Percentiles rank a stretch among this genome's conserved stretches.
Conservation (phyloP, 2,888 invertebrate genomes). For the Lasioglossum malachurum region DNA sequence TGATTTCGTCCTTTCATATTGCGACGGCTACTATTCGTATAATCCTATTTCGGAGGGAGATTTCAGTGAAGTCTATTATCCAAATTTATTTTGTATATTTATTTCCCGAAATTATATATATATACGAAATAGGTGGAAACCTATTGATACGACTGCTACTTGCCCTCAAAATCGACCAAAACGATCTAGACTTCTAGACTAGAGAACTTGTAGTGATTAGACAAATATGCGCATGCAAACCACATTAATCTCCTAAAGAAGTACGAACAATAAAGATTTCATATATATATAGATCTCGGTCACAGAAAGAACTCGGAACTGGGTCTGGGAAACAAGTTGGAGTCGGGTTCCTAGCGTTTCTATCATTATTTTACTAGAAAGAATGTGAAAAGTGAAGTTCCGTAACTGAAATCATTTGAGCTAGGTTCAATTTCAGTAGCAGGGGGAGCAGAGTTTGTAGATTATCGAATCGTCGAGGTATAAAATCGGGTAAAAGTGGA, state of each 20-base stretch:
- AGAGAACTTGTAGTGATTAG: no score
- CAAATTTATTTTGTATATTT: no score
- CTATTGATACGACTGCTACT: no score
- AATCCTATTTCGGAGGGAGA: not conserved
- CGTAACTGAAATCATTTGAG: conserved; percentile 30
- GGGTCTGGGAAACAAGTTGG: not conserved
- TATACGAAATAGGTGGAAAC: no score
- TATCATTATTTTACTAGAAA: not conserved
- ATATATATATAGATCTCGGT: not conserved
- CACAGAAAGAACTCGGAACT: not conserved
- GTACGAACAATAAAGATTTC: not conserved
- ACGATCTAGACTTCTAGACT: no score
- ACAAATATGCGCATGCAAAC: no score
- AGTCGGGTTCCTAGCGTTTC: not conserved
- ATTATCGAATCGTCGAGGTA: conserved; percentile 22
- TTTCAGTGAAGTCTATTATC: no score
- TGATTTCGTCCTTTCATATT: not conserved
- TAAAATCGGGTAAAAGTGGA: conserved; percentile 1
- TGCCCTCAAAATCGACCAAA: no score
- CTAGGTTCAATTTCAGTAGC: conserved; percentile 20
- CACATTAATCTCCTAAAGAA: not conserved
- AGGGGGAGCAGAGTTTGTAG: not conserved
- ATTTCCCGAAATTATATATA: no score
- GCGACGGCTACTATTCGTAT: not conserved
- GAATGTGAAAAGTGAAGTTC: not conserved